Percentiles rank a stretch among this genome's conserved stretches.
phyloP scores from a whole-genome alignment of 1,140 invertebrate species.

The Bombus waltoni region DNA sequence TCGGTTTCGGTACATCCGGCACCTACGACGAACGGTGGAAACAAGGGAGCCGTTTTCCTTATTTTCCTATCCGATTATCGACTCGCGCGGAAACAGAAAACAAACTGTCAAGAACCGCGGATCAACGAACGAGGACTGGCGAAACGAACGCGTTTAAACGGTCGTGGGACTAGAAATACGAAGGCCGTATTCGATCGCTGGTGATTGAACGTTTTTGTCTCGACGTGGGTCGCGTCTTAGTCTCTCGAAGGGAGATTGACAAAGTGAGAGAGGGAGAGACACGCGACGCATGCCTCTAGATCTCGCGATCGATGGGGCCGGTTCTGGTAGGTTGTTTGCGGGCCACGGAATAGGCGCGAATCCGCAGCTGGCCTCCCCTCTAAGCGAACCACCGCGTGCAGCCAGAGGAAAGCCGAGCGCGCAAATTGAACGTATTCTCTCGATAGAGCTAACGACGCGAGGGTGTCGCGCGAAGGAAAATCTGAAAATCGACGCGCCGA shows the following conservation, averaged over 20 bases:
- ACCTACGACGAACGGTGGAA: not conserved
- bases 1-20: not conserved
- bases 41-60: not conserved
- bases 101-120: no score
- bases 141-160: not conserved
- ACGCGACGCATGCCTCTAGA: slow-evolving; percentile 49
- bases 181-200: not conserved
- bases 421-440: slow-evolving; percentile 28
- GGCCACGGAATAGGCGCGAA: slow-evolving; percentile 49
- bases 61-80: slow-evolving; percentile 6
- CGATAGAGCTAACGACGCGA: slow-evolving; percentile 11
- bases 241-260: not conserved
- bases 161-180: not conserved
- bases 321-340: slow-evolving; percentile 38
- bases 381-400: slow-evolving; percentile 35
- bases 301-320: slow-evolving; percentile 58
- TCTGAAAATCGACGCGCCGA: slow-evolving; percentile 52
- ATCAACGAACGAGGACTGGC: not conserved
- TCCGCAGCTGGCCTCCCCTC: slow-evolving; percentile 48
- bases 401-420: slow-evolving; percentile 47
- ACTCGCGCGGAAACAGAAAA: not conserved
- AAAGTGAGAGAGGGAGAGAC: not conserved
- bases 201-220: slow-evolving; percentile 7
- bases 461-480: not conserved
- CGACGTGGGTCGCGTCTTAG: not conserved